Percentiles rank a stretch among this genome's conserved stretches.
Evolutionary conservation across 2,888 invertebrate genomes (phyloP).

Genomic region (Morinoia aosen): DNA sequence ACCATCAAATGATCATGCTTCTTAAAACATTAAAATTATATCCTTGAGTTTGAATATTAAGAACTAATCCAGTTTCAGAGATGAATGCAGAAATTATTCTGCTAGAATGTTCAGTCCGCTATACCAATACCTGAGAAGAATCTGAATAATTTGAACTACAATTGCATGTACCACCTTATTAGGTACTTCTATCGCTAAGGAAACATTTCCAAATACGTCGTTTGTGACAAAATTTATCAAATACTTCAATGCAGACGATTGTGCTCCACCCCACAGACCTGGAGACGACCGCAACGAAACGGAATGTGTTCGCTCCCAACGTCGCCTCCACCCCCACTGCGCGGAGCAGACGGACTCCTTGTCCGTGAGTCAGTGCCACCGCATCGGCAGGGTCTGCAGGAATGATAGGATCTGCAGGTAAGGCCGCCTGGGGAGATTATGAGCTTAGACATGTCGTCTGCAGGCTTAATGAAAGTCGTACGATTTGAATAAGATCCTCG

Average conservation of each 20-base stretch:
- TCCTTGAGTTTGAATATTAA: too few species aligned
- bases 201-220: neutral
- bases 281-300: conserved; percentile 54
- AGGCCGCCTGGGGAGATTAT: neutral
- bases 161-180: too few species aligned
- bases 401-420: conserved; percentile 64
- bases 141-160: too few species aligned
- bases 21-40: too few species aligned
- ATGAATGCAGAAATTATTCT: too few species aligned
- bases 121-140: too few species aligned
- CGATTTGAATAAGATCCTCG: too few species aligned
- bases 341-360: conserved; percentile 58
- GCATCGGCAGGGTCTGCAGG: conserved; percentile 63
- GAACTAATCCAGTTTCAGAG: too few species aligned
- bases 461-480: too few species aligned
- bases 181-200: neutral
- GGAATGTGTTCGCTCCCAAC: conserved; percentile 60
- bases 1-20: too few species aligned
- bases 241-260: neutral
- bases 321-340: conserved; percentile 65
- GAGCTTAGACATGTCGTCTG: neutral
- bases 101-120: too few species aligned
- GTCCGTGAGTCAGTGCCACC: conserved; percentile 63
- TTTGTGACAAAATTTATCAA: neutral
- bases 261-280: neutral